Percentiles rank a stretch among this genome's conserved stretches.
These are phyloP conservation scores for Andrena bicolor DNA, from an alignment of 2,888 invertebrate genomes.

Conservation along the genomic window DNA sequence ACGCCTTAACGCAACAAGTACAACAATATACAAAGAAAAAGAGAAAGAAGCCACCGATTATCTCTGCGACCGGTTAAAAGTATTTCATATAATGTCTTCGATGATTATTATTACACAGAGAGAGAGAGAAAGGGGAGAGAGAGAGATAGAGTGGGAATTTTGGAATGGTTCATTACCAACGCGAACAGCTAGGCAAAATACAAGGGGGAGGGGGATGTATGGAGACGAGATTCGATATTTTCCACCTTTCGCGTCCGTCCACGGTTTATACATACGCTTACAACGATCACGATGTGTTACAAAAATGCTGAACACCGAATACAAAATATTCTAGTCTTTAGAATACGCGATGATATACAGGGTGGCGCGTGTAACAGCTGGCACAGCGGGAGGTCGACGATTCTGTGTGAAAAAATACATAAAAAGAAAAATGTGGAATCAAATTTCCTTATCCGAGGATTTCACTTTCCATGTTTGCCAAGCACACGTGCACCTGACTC, in stretches of 20 bases:
- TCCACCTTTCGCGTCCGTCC: conserved; percentile 20
- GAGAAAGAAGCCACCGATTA: conserved; percentile 63
- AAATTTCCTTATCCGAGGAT: not conserved
- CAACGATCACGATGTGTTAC: conserved; percentile 57
- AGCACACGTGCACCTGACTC: not conserved
- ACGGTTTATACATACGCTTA: conserved; percentile 33
- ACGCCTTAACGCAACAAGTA: conserved; percentile 71
- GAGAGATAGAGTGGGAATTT: conserved; percentile 62
- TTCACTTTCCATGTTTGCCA: not conserved
- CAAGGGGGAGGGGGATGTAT: conserved; percentile 50
- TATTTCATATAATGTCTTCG: conserved; percentile 51
- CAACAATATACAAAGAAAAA: conserved; percentile 74
- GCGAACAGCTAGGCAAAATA: conserved; percentile 64
- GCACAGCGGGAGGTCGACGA: not conserved
- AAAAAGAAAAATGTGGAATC: not conserved
- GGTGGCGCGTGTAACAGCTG: not conserved
- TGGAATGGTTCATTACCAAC: conserved; percentile 72
- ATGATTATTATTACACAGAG: conserved; percentile 57
- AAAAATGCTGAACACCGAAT: conserved; percentile 69
- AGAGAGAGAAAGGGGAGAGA: not conserved
- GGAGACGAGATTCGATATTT: conserved; percentile 75
- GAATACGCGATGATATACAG: conserved; percentile 28
- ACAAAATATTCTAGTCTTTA: conserved; percentile 72
- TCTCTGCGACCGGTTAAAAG: conserved; percentile 46
- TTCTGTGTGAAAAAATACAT: not conserved